Base-by-base conservation (phyloP, 2,797 vertebrate genomes). In the Hydrocynus forskahlii region DNA sequence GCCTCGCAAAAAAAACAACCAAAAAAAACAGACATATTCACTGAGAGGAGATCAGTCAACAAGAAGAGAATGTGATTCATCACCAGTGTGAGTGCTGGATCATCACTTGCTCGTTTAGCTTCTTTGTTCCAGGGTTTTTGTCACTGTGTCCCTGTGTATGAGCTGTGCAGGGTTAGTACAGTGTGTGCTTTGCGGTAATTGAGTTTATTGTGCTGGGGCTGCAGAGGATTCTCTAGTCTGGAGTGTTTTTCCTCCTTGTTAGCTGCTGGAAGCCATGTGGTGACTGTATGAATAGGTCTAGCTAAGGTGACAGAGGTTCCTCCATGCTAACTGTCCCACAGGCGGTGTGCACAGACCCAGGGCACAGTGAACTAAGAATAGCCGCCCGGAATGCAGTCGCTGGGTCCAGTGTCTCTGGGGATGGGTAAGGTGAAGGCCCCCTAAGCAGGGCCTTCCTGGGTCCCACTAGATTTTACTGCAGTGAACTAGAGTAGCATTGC, bases 321-420 rank as follows among this genome's bases (percentile, higher is more conserved):
- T 78, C 25, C 19, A 43, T 78, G 48, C 63, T 79, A 75, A 57
- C 69, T 80, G 69, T 64, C 55, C 59, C 81, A 75, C 68, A 14
- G 71, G 40, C 25, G 50, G 76, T 70, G 45, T 78, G 8, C 52
- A 38, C 74, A 85, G 55, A 79, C 66, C 67, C 48, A 69, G 67
- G 59, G 72, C 75, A 66, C 60, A 13, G 66, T 66, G 60, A 59
- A 70, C 78, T 87, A 85, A 87, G 82, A 87, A 85, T 87, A 87
- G 72, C 70, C 50, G 29, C n/a, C 50, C 13, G 78, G 84, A 87
- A 85, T 85, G 86, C 75, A 54, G 73, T 79, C 48, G 57, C 35
- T 84, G 77, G 77, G 77, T 85, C 70, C 80, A 75, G 70, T 80
- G 79, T 87, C 80, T 68, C 13, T 80, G 81, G 63, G 76, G 84